Evolutionary conservation across 2,888 invertebrate species (phyloP).

Genomic region (Mycogona germanica): DNA sequence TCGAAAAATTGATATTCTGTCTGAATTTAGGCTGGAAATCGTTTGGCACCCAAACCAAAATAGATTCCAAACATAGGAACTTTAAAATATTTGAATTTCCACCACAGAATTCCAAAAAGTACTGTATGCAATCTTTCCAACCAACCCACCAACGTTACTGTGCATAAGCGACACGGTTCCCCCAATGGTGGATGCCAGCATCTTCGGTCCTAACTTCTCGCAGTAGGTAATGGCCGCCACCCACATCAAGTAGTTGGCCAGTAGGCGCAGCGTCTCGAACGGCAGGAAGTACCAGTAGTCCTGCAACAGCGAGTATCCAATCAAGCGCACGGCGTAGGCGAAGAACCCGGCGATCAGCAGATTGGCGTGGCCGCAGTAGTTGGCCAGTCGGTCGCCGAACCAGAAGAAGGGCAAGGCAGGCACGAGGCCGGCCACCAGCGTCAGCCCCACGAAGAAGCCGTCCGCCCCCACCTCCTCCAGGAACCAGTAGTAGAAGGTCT

Average conservation of each 20-base stretch:
- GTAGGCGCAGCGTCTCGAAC: constrained; percentile 58
- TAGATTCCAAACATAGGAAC: not conserved
- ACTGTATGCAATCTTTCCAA: not conserved
- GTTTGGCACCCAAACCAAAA: no score
- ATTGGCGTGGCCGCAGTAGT: constrained; percentile 70
- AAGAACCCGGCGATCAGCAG: constrained; percentile 70
- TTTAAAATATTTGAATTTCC: not conserved
- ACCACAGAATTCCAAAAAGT: not conserved
- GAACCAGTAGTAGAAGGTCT: constrained; percentile 54
- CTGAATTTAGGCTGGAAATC: no score
- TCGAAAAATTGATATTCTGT: no score
- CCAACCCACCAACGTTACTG: constrained; percentile 17
- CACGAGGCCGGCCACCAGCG: constrained; percentile 54
- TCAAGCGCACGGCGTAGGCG: constrained; percentile 46
- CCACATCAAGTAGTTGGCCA: constrained; percentile 64
- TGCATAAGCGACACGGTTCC: constrained; percentile 17
- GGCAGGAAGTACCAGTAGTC: constrained; percentile 46
- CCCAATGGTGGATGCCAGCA: constrained; percentile 17
- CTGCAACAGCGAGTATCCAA: constrained; percentile 11
- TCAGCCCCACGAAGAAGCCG: constrained; percentile 48
- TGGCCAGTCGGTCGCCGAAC: constrained; percentile 68
- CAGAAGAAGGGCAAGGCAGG: constrained; percentile 57
- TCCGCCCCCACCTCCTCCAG: constrained; percentile 45
- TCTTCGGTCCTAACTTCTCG: constrained; percentile 17
- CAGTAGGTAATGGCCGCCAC: constrained; percentile 60